Percentiles rank a stretch among this genome's conserved stretches.
Conservation (phyloP, 2,888 invertebrate species). For the Sicus ferrugineus region DNA sequence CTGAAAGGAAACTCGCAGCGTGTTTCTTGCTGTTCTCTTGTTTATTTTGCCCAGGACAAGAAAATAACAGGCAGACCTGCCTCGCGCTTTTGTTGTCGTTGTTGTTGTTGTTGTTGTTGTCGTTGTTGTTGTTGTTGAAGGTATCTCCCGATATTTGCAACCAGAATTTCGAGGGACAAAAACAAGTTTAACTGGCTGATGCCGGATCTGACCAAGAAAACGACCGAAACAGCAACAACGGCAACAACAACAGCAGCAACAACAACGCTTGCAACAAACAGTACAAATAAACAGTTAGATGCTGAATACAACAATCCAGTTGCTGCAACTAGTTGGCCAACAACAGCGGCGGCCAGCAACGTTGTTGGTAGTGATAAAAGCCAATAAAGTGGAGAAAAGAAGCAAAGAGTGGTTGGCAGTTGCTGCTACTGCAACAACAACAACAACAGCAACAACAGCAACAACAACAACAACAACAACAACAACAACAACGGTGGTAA, state of each 20-base stretch:
- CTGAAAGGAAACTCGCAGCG: conserved; percentile 21
- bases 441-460: conserved; percentile 10
- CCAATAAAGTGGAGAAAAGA: too few species aligned
- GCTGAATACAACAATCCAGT: conserved; percentile 20
- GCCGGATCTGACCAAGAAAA: conserved; percentile 9
- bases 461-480: conserved; percentile 18
- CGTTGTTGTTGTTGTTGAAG: conserved; percentile 18
- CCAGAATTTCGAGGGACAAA: conserved; percentile 22
- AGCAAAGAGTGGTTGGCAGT: too few species aligned
- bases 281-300: conserved; percentile 25
- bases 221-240: conserved; percentile 7
- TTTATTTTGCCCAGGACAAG: conserved; percentile 25
- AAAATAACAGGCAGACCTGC: background rate
- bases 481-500: conserved; percentile 22
- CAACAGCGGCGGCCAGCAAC: conserved; percentile 10
- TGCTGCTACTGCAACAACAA: conserved; percentile 18
- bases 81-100: background rate
- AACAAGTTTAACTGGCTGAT: background rate
- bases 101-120: conserved; percentile 15
- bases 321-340: conserved; percentile 20
- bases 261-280: too few species aligned
- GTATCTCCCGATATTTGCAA: conserved; percentile 14
- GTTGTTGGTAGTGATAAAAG: too few species aligned
- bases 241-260: conserved; percentile 14
- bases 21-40: background rate